phyloP scores from a whole-genome alignment of 2,888 invertebrate genomes.

The Serrognathus titanus region DNA sequence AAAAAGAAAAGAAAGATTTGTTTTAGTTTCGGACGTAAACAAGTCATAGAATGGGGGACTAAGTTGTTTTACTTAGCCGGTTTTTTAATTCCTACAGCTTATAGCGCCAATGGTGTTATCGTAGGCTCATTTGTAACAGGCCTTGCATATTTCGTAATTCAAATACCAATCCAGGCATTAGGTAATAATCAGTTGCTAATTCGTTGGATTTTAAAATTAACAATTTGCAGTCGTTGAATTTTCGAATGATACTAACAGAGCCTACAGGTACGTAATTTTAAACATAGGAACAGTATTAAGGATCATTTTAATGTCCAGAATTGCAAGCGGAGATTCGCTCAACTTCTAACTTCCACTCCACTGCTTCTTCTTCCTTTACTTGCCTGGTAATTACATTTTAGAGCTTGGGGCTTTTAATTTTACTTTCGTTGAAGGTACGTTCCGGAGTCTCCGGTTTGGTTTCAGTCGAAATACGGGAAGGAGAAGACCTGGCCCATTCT shows the following conservation, averaged over 20 bases:
- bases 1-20: too few relatives aligned
- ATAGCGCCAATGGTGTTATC: not conserved
- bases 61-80: slow-evolving; percentile 3
- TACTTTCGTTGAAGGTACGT: slow-evolving; percentile 10
- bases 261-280: slow-evolving; percentile 5
- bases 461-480: slow-evolving; percentile 7
- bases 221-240: too few relatives aligned
- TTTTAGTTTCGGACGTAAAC: slow-evolving; percentile 14
- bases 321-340: slow-evolving; percentile 14
- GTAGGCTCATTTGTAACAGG: slow-evolving; percentile 9
- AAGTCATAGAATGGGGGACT: slow-evolving; percentile 7
- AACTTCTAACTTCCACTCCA: not conserved
- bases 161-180: slow-evolving; percentile 4
- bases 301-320: not conserved
- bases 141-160: slow-evolving; percentile 4
- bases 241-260: slow-evolving; percentile 2
- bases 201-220: too few relatives aligned
- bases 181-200: too few relatives aligned
- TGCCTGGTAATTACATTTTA: slow-evolving; percentile 12
- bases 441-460: slow-evolving; percentile 19
- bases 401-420: not conserved
- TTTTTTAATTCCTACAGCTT: slow-evolving; percentile 3
- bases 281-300: slow-evolving; percentile 6
- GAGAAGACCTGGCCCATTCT: slow-evolving; percentile 8
- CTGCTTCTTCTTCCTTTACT: slow-evolving; percentile 12